A percentile compares a stretch with the other conserved stretches of the same genome.
Evolutionary conservation across 2,888 invertebrate species (phyloP).

Genomic region (Gandaritis pyraliata): DNA sequence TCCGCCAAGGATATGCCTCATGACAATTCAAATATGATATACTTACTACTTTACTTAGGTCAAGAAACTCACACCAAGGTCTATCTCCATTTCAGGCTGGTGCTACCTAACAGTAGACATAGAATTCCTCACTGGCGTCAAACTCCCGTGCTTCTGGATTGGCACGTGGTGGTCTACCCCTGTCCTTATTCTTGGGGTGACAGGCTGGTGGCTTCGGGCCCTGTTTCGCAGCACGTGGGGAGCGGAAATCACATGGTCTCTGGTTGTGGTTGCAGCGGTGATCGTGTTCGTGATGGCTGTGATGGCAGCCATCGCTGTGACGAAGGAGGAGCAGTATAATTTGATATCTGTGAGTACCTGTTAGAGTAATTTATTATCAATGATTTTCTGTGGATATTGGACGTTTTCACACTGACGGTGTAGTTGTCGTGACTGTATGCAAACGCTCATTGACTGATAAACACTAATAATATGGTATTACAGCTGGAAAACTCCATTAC

Average conservation of each 20-base stretch:
- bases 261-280: conserved; percentile 62
- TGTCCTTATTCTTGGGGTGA: conserved; percentile 62
- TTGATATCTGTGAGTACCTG: conserved; percentile 60
- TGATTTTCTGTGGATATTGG: too few species aligned
- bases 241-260: conserved; percentile 64
- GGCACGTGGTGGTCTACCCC: conserved; percentile 71
- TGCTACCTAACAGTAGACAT: conserved; percentile 70
- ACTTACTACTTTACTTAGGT: too few species aligned
- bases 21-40: too few species aligned
- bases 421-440: too few species aligned
- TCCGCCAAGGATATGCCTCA: too few species aligned
- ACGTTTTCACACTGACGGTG: too few species aligned
- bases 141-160: conserved; percentile 68
- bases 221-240: conserved; percentile 59
- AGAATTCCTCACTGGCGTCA: conserved; percentile 72
- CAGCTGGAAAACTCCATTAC: too few species aligned
- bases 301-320: conserved; percentile 71
- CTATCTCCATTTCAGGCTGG: conserved; percentile 64
- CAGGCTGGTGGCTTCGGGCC: conserved; percentile 76
- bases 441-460: too few species aligned
- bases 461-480: too few species aligned
- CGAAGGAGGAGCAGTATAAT: conserved; percentile 78
- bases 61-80: too few species aligned
- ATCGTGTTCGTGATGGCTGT: conserved; percentile 69
- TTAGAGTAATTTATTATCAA: not conserved